A percentile compares a stretch with the other conserved stretches of the same genome.
These are phyloP conservation scores for Apodemia duryi DNA, from an alignment of 2,888 invertebrate genomes.

Conservation along the genomic window DNA sequence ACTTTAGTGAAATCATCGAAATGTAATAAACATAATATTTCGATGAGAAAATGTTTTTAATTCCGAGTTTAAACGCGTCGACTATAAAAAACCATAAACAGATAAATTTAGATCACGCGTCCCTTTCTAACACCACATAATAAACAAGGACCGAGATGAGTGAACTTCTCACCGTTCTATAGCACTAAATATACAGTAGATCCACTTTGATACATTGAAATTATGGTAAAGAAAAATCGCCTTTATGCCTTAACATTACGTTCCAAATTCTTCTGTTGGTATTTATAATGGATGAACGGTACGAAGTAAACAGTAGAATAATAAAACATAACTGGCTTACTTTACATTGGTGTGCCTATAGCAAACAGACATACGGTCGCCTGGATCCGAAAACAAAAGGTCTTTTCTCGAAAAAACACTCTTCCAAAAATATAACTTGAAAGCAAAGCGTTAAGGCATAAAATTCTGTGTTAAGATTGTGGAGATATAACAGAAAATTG, in stretches of 20 bases:
- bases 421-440: conserved; percentile 17
- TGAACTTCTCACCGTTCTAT: conserved; percentile 13
- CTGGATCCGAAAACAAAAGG: conserved; percentile 15
- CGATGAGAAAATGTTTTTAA: neutral
- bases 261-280: neutral
- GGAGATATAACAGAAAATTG: conserved; percentile 4
- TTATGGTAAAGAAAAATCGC: neutral
- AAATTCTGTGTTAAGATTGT: neutral
- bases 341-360: conserved; percentile 38
- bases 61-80: neutral
- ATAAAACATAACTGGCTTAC: conserved; percentile 40
- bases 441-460: accelerated
- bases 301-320: conserved; percentile 34
- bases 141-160: conserved; percentile 1
- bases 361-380: conserved; percentile 33
- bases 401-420: neutral
- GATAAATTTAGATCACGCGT: conserved; percentile 5
- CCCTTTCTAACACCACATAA: neutral
- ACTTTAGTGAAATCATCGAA: too few relatives aligned
- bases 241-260: neutral
- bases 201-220: neutral
- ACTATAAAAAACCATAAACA: conserved; percentile 11
- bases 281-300: conserved; percentile 20
- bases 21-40: too few relatives aligned
- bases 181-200: conserved; percentile 11